These are phyloP conservation scores for Heteromormyrus szaboi DNA, from an alignment of 2,797 vertebrate species.

Conservation along the genomic window DNA sequence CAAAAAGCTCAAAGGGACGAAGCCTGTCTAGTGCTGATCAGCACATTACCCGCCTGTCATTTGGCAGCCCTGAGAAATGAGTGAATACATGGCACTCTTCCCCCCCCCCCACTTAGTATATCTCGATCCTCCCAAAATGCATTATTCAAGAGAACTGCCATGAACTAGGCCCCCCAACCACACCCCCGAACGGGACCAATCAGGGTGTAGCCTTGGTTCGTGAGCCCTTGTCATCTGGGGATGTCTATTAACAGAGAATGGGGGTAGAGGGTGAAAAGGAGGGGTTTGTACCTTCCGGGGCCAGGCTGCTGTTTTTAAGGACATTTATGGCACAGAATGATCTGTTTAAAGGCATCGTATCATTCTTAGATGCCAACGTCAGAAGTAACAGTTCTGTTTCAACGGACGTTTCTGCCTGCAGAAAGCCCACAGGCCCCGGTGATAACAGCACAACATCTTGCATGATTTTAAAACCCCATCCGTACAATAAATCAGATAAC, in stretches of 20 bases:
- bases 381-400: not conserved
- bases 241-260: not conserved
- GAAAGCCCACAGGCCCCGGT: not conserved
- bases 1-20: constrained; percentile 2
- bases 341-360: not conserved
- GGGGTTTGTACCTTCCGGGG: not conserved
- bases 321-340: not conserved
- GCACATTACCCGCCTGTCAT: constrained; percentile 16
- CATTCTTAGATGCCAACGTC: not conserved
- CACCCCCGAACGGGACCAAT: not conserved
- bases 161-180: not conserved
- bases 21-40: constrained; percentile 16
- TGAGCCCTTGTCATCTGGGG: not conserved
- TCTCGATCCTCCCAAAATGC: constrained; percentile 10
- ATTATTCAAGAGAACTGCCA: constrained; percentile 14
- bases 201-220: not conserved
- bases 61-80: constrained; percentile 3
- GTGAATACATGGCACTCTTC: not conserved
- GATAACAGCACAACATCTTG: not conserved
- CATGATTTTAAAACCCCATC: not conserved
- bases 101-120: not conserved
- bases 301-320: not conserved
- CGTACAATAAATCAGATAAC: not conserved
- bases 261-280: not conserved
- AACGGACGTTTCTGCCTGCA: not conserved